phyloP scores from a whole-genome alignment of 2,113 vertebrate species.

The Acanthisitta chloris region DNA sequence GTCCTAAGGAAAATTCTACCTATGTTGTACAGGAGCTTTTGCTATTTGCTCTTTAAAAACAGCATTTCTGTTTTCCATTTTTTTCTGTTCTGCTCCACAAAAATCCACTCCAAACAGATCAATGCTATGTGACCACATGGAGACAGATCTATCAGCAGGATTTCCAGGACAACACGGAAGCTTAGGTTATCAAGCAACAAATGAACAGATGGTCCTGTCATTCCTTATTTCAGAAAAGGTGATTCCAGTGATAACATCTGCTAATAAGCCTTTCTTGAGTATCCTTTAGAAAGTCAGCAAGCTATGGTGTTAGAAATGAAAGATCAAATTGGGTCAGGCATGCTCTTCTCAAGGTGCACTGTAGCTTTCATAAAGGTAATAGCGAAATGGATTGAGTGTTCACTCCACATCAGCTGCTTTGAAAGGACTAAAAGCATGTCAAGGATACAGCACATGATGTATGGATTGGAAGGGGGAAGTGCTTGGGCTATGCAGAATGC shows the following conservation, averaged over 20 bases:
- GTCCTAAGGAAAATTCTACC: background rate
- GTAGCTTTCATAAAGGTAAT: slow-evolving; percentile 63
- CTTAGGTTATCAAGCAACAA: slow-evolving; percentile 62
- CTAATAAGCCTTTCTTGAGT: slow-evolving; percentile 69
- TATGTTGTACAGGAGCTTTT: background rate
- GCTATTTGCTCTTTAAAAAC: slow-evolving; percentile 23
- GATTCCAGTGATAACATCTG: slow-evolving; percentile 68
- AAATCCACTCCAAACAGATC: slow-evolving; percentile 57
- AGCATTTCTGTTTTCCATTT: background rate
- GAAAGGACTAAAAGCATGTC: background rate
- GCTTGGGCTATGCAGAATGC: background rate
- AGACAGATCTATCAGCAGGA: slow-evolving; percentile 57
- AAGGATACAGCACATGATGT: background rate
- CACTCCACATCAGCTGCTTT: slow-evolving; percentile 23
- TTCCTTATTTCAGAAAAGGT: slow-evolving; percentile 59
- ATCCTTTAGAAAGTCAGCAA: slow-evolving; percentile 63
- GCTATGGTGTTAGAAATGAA: slow-evolving; percentile 65
- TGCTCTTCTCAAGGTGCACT: slow-evolving; percentile 56
- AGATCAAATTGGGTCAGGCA: slow-evolving; percentile 67
- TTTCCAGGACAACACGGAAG: slow-evolving; percentile 55
- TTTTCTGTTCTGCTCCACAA: background rate
- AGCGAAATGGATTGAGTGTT: slow-evolving; percentile 64
- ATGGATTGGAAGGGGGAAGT: background rate
- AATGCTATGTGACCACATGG: slow-evolving; percentile 41
- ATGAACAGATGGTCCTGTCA: slow-evolving; percentile 70